These are phyloP conservation scores for Phoenicopterus ruber DNA, from an alignment of 2,113 vertebrate species.

Conservation along the genomic window DNA sequence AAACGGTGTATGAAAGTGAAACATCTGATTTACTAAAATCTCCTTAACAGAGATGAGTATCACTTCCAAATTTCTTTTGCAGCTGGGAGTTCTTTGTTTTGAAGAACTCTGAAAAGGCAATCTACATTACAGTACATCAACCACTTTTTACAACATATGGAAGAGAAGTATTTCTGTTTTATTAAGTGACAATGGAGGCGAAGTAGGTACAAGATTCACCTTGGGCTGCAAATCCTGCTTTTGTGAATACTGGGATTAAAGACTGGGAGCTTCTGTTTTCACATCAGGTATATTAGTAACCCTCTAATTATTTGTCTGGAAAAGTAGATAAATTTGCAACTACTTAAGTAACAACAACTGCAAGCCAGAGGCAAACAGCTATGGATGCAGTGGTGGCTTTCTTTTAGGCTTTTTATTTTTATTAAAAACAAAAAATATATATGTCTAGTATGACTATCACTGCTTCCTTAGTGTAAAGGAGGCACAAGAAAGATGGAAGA, in stretches of 20 bases:
- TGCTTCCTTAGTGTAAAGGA: background rate
- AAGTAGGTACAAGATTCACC: background rate
- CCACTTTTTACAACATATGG: background rate
- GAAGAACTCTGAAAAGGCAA: background rate
- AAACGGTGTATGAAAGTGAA: background rate
- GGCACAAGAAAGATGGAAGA: background rate
- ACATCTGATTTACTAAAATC: background rate
- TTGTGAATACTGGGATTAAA: background rate
- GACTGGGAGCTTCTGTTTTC: background rate
- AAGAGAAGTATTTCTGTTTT: background rate
- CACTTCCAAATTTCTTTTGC: background rate
- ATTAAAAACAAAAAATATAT: background rate
- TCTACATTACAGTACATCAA: background rate
- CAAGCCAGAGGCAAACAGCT: background rate
- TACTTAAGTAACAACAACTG: background rate
- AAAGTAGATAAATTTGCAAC: background rate
- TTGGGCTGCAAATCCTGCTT: background rate
- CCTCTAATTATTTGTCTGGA: background rate
- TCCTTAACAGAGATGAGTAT: background rate
- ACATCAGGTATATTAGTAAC: background rate
- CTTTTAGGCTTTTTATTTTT: background rate
- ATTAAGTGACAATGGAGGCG: background rate
- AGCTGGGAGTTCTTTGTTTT: background rate
- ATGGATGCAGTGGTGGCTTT: background rate
- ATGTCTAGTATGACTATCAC: background rate